Conservation (phyloP, 2,888 invertebrate genomes). For the Bibio marci region DNA sequence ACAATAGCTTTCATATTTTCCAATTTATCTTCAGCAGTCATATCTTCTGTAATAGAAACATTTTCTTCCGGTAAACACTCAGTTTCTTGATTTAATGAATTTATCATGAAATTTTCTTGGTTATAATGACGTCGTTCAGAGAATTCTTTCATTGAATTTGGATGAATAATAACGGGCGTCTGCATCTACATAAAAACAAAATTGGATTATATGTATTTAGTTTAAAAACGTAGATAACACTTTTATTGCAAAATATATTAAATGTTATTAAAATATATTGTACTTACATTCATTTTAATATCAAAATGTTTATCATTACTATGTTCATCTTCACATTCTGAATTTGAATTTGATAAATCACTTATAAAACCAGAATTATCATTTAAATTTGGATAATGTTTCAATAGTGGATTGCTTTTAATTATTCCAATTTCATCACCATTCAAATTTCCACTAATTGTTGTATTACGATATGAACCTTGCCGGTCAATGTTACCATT, state of each 20-base stretch:
- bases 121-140: too few relatives aligned
- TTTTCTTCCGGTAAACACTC: conserved; percentile 71
- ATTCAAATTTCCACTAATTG: conserved; percentile 23
- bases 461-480: conserved; percentile 15
- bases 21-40: conserved; percentile 42
- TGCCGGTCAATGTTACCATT: too few relatives aligned
- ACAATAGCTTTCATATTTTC: conserved; percentile 44
- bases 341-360: conserved; percentile 43
- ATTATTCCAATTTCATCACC: conserved; percentile 50
- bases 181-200: conserved; percentile 27
- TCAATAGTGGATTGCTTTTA: conserved; percentile 59
- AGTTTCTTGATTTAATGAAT: conserved; percentile 24
- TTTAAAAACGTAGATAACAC: too few relatives aligned
- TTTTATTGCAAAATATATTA: too few relatives aligned
- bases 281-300: conserved; percentile 23
- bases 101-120: too few relatives aligned
- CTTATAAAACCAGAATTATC: conserved; percentile 33
- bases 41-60: conserved; percentile 69
- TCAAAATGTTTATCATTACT: conserved; percentile 12
- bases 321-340: conserved; percentile 38
- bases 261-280: too few relatives aligned
- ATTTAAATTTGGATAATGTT: conserved; percentile 39
- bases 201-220: too few relatives aligned
- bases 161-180: conserved; percentile 60
- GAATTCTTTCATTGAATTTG: conserved; percentile 15